These are phyloP conservation scores for Sitta carolinensis DNA, from an alignment of 2,797 vertebrate genomes.

Conservation along the genomic window DNA sequence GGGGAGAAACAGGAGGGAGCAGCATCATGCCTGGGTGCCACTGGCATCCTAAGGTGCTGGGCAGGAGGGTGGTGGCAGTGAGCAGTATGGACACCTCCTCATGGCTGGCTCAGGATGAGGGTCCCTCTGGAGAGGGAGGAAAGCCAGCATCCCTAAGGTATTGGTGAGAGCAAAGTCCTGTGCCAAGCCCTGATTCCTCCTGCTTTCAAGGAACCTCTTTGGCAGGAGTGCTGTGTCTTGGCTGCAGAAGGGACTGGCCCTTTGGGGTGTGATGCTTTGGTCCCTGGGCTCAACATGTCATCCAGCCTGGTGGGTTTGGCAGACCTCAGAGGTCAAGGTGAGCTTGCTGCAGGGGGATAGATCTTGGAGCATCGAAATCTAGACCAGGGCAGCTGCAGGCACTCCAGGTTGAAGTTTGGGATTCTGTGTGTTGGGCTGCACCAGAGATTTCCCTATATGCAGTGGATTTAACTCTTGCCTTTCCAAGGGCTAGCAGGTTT, in stretches of 20 bases:
- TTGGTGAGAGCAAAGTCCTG: accelerated
- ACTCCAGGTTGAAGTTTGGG: not conserved
- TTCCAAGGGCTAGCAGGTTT: not conserved
- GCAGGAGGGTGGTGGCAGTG: not conserved
- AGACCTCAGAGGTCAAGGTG: not conserved
- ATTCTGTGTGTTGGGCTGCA: not conserved
- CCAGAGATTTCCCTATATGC: not conserved
- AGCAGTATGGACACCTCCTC: not conserved
- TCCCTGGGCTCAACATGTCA: not conserved
- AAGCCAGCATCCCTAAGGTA: accelerated
- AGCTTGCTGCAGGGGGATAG: not conserved
- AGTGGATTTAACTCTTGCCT: not conserved
- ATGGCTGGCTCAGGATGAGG: not conserved
- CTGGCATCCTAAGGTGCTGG: accelerated
- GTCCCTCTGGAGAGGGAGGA: not conserved
- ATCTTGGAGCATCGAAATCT: not conserved
- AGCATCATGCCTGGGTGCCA: not conserved
- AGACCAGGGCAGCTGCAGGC: not conserved
- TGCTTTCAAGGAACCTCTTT: conserved; percentile 32
- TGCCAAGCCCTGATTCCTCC: not conserved
- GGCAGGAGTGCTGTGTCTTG: accelerated
- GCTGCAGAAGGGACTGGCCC: not conserved
- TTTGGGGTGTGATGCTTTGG: not conserved
- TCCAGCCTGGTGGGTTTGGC: not conserved
- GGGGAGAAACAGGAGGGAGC: not conserved